Evolutionary conservation across 2,888 invertebrate species (phyloP).

Genomic region (Cataglyphis cursor): DNA sequence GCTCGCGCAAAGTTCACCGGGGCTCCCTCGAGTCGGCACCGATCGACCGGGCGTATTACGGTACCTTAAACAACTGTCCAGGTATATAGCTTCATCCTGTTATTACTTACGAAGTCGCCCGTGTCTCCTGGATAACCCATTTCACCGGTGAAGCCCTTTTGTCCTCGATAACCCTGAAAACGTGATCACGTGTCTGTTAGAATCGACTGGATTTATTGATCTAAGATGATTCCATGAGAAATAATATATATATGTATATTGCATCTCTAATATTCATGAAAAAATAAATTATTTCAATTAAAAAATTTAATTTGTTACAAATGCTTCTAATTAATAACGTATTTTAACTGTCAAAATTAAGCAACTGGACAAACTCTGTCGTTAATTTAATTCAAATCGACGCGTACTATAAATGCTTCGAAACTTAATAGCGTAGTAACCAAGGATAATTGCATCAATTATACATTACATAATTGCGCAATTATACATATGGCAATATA

Average conservation of each 20-base stretch:
- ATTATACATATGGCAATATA: neutral
- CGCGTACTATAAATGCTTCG: neutral
- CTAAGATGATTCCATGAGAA: neutral
- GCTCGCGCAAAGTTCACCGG: slow-evolving; percentile 68
- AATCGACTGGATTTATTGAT: slow-evolving; percentile 5
- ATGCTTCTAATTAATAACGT: neutral
- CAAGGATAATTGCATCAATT: slow-evolving; percentile 15
- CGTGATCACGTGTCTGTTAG: slow-evolving; percentile 34
- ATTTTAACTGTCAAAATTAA: neutral
- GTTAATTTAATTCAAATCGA: neutral
- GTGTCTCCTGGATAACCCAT: slow-evolving; percentile 82
- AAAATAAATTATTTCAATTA: neutral
- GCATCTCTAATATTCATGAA: neutral
- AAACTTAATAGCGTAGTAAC: neutral
- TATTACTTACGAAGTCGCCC: slow-evolving; percentile 82
- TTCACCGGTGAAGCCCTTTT: slow-evolving; percentile 82
- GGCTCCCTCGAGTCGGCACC: slow-evolving; percentile 61
- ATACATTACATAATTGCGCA: neutral
- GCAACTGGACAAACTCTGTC: neutral
- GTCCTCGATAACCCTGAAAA: slow-evolving; percentile 81
- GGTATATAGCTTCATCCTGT: slow-evolving; percentile 49
- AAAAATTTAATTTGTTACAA: neutral
- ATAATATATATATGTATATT: neutral
- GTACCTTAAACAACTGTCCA: slow-evolving; percentile 65
- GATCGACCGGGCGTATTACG: slow-evolving; percentile 70